Percentiles rank a stretch among this genome's conserved stretches.
Conservation (phyloP, 30 jellyfish, hydroid and myxozoan genomes). For the Chrysaora quinquecirrha region DNA sequence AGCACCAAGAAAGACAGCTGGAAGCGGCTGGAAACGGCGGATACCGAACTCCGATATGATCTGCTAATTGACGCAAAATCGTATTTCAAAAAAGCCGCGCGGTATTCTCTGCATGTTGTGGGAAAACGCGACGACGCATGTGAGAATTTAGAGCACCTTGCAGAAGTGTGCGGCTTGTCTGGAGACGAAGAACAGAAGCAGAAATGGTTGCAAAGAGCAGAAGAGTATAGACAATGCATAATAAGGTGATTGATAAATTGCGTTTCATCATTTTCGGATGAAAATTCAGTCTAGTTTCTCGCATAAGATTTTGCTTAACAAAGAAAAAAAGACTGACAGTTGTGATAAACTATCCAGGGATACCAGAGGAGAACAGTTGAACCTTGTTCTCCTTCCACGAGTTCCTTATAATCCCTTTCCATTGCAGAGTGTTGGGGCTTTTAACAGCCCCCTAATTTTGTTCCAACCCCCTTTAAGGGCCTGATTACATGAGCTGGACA, state of each 20-base stretch:
- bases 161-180: slow-evolving; percentile 21
- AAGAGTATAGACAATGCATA: neutral
- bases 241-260: neutral
- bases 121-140: slow-evolving; percentile 44
- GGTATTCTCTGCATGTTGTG: slow-evolving; percentile 28
- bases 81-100: slow-evolving; percentile 26
- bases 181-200: slow-evolving; percentile 20
- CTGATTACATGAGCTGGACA: too few relatives aligned
- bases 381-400: too few relatives aligned
- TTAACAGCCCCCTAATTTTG: too few relatives aligned
- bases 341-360: too few relatives aligned
- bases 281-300: too few relatives aligned
- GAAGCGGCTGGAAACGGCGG: neutral
- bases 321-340: too few relatives aligned
- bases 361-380: too few relatives aligned
- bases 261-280: too few relatives aligned
- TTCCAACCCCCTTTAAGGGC: too few relatives aligned
- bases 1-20: neutral
- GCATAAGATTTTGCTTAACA: too few relatives aligned
- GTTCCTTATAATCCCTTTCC: too few relatives aligned
- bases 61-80: neutral
- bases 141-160: neutral
- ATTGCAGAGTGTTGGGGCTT: too few relatives aligned
- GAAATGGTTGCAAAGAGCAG: slow-evolving; percentile 13
- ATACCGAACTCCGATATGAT: neutral